Base-by-base conservation (phyloP, 2,797 vertebrate species). In the Paguma larvata region DNA sequence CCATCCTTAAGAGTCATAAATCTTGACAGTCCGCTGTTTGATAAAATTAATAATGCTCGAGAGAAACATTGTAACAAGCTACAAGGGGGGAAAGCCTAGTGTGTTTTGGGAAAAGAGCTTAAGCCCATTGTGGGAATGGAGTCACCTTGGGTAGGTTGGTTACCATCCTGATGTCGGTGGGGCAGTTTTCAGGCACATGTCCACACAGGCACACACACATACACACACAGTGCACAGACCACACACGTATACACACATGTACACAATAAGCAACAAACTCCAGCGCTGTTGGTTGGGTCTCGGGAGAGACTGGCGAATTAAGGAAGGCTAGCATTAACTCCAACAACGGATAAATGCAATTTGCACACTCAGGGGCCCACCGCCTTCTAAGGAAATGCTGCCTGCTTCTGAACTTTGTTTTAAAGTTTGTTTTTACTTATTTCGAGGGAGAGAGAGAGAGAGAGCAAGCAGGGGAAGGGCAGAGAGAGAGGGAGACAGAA, bases 21-120 rank as follows among this genome's bases (percentile, higher is more conserved):
- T 94, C 87, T 95, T 96, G 96, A 98, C 86, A 96, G 92, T 62
- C 32, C 93, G 67, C 78, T 97, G 85, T 84, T 97, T 79, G 87
- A 94, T 94, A 90, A 92, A 95, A 95, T 94, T 97, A 96, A 96
- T 95, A 87, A 89, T 48, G 59, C 48, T 95, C 94, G 62, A 93
- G 89, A 95, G 90, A 92, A 95, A 89, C 34, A 59, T 70, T 92
- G 63, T 92, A 80, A 80, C 94, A 87, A n/a, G 48, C 82, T 48
- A n/a, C 4, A 32, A 23, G 88, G 97, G 67, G 62, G 63, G 44
- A 95, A 88, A 79, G 85, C 15, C 27, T 30, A 84, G 44, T 38
- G 15, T n/a, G 18, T 23, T 83, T 85, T 46, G 6, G 46, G 53
- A 38, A 79, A 70, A 89, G 63, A 92, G 41, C 25, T 48, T 95